Base-by-base conservation (phyloP, 1,140 invertebrate species). In the Argopecten irradians region DNA sequence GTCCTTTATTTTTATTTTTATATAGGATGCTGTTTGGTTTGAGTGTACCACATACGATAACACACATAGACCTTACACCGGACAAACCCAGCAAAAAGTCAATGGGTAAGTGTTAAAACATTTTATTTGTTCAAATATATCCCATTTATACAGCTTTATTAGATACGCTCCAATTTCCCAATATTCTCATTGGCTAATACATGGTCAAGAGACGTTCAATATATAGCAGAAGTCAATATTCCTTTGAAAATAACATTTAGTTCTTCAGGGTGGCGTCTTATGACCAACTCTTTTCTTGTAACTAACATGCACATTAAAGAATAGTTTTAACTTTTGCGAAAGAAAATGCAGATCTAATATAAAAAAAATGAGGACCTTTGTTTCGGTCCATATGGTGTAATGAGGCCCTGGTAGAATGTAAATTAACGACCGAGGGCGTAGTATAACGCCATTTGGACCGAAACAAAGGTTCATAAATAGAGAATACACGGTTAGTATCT, bases 41-140 rank as follows among this genome's bases (percentile, higher is more conserved):
- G 33, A 93, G 91, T 91, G 93, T 94, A 34, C 93, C 92, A 0
- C 93, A 94, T 89, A 93, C 93, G 0, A 90, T 94, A 16, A 91
- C 91, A 22, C 85, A 90, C 13, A 92, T 94, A 33, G 88, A 94
- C 85, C 85, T 94, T 3, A 93, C 88, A 11, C 93, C 93, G n/a
- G 92, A 94, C 55, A 93, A 93, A 82, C 93, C 93, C 13, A 94
- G 89, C 85, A 91, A 91, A 83, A 92, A 91, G 86, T 91, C 93
- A 35, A 83, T 93, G 33, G 91, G 92, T 93, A 89, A 85, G 89
- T 43, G n/a, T 32, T 82, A 9, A n/a, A 84, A 43, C 13, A 84
- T 34, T 34, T 0, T 13, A 32, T 5, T 9, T 22, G 33, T 28
- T 87, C 8, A 28, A 83, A 34, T 36, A 2, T 16, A 33, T 9